Evolutionary conservation across 2,888 invertebrate genomes (phyloP).

Genomic region (Pinctada fucata): DNA sequence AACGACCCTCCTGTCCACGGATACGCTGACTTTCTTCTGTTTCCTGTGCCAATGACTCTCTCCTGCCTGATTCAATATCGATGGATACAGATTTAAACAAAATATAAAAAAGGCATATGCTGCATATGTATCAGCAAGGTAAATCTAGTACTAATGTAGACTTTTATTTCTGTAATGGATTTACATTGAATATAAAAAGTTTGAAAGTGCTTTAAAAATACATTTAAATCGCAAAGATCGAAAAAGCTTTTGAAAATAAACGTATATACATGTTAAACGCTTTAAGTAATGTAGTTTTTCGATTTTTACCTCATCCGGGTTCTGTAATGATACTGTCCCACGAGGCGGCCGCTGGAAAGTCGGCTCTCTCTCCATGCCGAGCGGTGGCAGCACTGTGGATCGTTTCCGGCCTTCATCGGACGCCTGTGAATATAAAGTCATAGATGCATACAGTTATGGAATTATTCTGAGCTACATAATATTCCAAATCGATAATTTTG

Average conservation of each 20-base stretch:
- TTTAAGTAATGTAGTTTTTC: too few species aligned
- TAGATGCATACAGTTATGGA: neutral
- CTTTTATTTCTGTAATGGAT: neutral
- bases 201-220: too few species aligned
- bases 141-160: neutral
- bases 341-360: slow-evolving; percentile 58
- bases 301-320: slow-evolving; percentile 44
- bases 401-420: slow-evolving; percentile 63
- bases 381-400: slow-evolving; percentile 58
- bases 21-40: slow-evolving; percentile 56
- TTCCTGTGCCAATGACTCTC: slow-evolving; percentile 60
- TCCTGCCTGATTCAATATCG: slow-evolving; percentile 39
- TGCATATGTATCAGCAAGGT: neutral
- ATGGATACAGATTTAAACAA: too few species aligned
- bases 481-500: neutral
- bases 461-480: neutral
- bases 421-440: slow-evolving; percentile 48
- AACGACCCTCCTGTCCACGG: slow-evolving; percentile 60
- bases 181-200: too few species aligned
- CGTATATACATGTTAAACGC: too few species aligned
- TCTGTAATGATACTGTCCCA: slow-evolving; percentile 47
- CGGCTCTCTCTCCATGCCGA: slow-evolving; percentile 59
- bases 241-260: too few species aligned
- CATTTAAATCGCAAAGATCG: too few species aligned
- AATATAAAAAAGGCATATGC: slow-evolving; percentile 6